Evolutionary conservation across 2,797 vertebrate species (phyloP).

Genomic region (Rhinophrynus dorsalis): DNA sequence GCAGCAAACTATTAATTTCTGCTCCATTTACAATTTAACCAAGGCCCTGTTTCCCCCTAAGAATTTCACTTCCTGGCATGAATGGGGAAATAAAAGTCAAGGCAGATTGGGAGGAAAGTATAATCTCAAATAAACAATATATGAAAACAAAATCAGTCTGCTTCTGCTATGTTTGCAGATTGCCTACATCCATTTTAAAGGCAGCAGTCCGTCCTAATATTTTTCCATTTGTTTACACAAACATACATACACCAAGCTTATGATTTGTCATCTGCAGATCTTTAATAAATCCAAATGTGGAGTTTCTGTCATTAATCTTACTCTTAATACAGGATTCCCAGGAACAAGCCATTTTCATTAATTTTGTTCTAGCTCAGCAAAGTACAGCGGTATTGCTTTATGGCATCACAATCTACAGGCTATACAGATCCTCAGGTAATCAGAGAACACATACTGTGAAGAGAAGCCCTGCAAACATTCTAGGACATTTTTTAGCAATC

Average conservation of each 20-base stretch:
- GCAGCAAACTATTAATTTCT: background rate
- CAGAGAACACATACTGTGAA: too few species aligned
- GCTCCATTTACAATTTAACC: constrained; percentile 15
- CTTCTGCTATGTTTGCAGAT: background rate
- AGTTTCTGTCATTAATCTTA: background rate
- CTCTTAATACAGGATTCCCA: constrained; percentile 5
- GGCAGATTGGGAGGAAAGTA: too few species aligned
- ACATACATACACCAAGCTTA: too few species aligned
- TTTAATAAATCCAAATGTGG: background rate
- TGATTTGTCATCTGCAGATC: background rate
- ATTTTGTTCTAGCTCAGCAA: background rate
- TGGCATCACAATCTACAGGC: background rate
- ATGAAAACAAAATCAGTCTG: constrained; percentile 25
- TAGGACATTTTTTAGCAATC: too few species aligned
- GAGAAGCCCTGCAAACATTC: too few species aligned
- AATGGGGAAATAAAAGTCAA: too few species aligned
- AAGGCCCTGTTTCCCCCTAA: background rate
- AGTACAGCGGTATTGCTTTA: constrained; percentile 1
- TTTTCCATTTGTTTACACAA: too few species aligned
- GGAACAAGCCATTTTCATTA: background rate
- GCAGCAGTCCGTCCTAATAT: background rate
- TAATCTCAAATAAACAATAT: too few species aligned
- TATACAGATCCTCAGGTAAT: too few species aligned
- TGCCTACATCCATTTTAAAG: background rate
- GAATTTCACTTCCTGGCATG: too few species aligned